Evolutionary conservation across 30 jellyfish, hydroid and myxozoan genomes (phyloP).

Genomic region (Aurelia aurita complex sp. Pacific): DNA sequence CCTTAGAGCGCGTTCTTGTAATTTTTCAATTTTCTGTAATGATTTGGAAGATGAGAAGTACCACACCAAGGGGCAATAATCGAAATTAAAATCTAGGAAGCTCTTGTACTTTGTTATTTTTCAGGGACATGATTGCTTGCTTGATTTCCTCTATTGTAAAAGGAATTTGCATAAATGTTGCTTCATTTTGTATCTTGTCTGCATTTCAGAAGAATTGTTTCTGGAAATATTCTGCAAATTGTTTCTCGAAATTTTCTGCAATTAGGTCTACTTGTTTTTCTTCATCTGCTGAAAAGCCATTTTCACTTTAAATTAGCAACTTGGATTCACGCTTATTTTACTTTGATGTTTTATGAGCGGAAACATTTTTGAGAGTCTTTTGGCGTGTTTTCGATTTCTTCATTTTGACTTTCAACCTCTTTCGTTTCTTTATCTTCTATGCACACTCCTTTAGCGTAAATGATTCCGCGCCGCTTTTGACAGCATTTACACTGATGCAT

Average conservation of each 20-base stretch:
- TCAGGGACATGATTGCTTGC: not conserved
- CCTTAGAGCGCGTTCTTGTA: too few relatives aligned
- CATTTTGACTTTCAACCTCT: not conserved
- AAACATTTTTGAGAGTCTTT: conserved; percentile 12
- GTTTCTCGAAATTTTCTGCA: not conserved
- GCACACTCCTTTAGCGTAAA: not conserved
- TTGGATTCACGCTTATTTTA: not conserved
- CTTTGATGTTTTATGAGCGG: conserved; percentile 1
- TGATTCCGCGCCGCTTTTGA: too few relatives aligned
- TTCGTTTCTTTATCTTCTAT: not conserved
- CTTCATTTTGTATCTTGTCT: conserved; percentile 14
- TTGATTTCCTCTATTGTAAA: conserved; percentile 24
- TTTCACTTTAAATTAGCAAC: conserved; percentile 5
- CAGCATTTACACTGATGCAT: too few relatives aligned
- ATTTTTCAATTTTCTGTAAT: too few relatives aligned
- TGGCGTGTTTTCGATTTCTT: conserved; percentile 29
- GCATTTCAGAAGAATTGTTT: conserved; percentile 26
- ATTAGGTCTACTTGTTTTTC: conserved; percentile 14
- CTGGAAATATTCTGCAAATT: conserved; percentile 1
- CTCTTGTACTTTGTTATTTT: not conserved
- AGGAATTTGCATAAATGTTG: conserved; percentile 26
- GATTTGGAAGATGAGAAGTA: too few relatives aligned
- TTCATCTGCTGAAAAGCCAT: conserved; percentile 28
- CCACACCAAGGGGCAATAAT: too few relatives aligned
- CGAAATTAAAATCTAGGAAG: too few relatives aligned